These are phyloP conservation scores for Oscheius sp. DNA, from an alignment of 2,888 invertebrate genomes.

Conservation along the genomic window DNA sequence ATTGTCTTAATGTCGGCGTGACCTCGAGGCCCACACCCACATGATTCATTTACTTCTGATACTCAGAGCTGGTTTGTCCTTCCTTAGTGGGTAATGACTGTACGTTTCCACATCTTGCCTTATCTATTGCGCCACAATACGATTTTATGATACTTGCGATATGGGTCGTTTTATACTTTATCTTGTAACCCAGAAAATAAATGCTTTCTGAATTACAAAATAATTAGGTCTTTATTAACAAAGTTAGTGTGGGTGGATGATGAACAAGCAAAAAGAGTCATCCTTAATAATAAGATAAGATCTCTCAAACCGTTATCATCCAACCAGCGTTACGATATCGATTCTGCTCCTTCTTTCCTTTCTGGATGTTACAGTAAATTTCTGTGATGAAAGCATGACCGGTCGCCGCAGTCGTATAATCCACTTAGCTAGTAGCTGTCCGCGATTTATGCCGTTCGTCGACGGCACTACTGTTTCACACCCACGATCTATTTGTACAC, in stretches of 20 bases:
- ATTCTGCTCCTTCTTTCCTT: not conserved
- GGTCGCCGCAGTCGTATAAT: conserved; percentile 28
- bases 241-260: conserved; percentile 20
- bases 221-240: too few relatives aligned
- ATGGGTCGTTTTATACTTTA: too few relatives aligned
- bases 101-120: not conserved
- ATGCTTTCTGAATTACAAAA: too few relatives aligned
- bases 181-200: too few relatives aligned
- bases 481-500: not conserved
- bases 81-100: not conserved
- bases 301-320: conserved; percentile 5
- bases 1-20: conserved; percentile 21
- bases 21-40: conserved; percentile 28
- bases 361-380: not conserved
- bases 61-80: conserved; percentile 18
- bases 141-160: too few relatives aligned
- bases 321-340: too few relatives aligned
- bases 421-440: conserved; percentile 29
- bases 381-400: conserved; percentile 20
- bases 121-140: not conserved
- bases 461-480: conserved; percentile 21
- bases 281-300: conserved; percentile 19
- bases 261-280: conserved; percentile 4
- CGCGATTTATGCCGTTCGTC: conserved; percentile 26
- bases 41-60: conserved; percentile 26